These are phyloP conservation scores for Syrphus vitripennis DNA, from an alignment of 2,888 invertebrate genomes.

Conservation along the genomic window DNA sequence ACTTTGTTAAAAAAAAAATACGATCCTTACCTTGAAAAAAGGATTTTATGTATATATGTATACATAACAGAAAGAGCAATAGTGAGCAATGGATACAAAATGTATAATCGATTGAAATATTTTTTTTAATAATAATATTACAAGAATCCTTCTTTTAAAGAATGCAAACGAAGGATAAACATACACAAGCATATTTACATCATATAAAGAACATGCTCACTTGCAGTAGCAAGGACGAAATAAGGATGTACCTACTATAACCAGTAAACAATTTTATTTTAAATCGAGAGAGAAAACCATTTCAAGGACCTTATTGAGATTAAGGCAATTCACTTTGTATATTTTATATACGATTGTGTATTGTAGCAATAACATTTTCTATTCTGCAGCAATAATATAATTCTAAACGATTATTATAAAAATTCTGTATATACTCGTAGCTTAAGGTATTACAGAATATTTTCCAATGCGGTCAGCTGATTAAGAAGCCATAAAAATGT, in stretches of 20 bases:
- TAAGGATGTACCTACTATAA: not conserved
- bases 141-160: not conserved
- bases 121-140: slow-evolving; percentile 2
- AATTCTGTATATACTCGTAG: not conserved
- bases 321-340: slow-evolving; percentile 58
- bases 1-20: not conserved
- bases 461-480: slow-evolving; percentile 35
- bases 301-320: slow-evolving; percentile 22
- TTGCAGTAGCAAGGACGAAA: slow-evolving; percentile 15
- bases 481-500: slow-evolving; percentile 43
- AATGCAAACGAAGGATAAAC: not conserved
- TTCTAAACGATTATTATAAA: not conserved
- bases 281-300: slow-evolving; percentile 20
- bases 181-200: not conserved
- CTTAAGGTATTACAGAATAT: not conserved
- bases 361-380: not conserved
- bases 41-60: not conserved
- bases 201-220: not conserved
- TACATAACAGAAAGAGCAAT: not conserved
- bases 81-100: not conserved
- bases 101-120: slow-evolving; percentile 41
- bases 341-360: slow-evolving; percentile 33
- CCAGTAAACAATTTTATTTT: not conserved
- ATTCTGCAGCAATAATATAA: not conserved
- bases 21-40: not conserved